phyloP scores from a whole-genome alignment of 1,140 invertebrate species.

The Globodera ellingtonae region DNA sequence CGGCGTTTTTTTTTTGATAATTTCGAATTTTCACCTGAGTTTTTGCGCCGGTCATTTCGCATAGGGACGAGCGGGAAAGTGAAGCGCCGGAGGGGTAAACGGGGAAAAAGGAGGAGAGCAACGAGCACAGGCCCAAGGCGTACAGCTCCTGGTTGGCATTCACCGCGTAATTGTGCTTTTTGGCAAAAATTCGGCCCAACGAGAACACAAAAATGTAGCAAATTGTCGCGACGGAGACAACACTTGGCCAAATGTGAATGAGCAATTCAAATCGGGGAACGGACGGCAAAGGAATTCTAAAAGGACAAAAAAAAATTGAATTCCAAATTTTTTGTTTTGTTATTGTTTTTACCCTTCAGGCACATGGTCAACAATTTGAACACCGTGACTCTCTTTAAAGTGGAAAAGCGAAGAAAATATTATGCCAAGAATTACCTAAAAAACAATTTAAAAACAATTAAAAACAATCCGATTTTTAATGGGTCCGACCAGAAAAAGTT shows the following conservation, averaged over 20 bases:
- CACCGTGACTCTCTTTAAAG: conserved; percentile 66
- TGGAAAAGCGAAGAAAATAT: conserved; percentile 66
- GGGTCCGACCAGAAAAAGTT: conserved; percentile 67
- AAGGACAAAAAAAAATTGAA: not conserved
- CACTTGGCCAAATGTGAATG: conserved; percentile 58
- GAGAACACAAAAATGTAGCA: conserved; percentile 71
- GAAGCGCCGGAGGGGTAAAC: conserved; percentile 70
- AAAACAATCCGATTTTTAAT: conserved; percentile 21
- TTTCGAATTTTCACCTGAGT: conserved; percentile 42
- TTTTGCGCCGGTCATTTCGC: conserved; percentile 63
- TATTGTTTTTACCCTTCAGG: conserved; percentile 66
- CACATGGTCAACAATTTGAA: conserved; percentile 68
- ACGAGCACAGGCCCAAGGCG: conserved; percentile 68
- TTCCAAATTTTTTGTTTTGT: not conserved
- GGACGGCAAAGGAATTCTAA: conserved; percentile 65
- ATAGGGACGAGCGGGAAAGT: conserved; percentile 66
- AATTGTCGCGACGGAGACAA: conserved; percentile 69
- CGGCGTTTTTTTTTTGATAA: not conserved
- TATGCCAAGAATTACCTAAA: conserved; percentile 47
- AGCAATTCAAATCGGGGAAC: conserved; percentile 65
- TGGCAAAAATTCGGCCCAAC: conserved; percentile 71
- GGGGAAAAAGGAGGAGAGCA: conserved; percentile 69
- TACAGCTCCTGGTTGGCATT: conserved; percentile 71
- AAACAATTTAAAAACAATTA: not conserved
- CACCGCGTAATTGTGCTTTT: conserved; percentile 70